A percentile compares a stretch with the other conserved stretches of the same genome.
Evolutionary conservation across 1,140 invertebrate genomes (phyloP).

Genomic region (Drosophila nebulosa): DNA sequence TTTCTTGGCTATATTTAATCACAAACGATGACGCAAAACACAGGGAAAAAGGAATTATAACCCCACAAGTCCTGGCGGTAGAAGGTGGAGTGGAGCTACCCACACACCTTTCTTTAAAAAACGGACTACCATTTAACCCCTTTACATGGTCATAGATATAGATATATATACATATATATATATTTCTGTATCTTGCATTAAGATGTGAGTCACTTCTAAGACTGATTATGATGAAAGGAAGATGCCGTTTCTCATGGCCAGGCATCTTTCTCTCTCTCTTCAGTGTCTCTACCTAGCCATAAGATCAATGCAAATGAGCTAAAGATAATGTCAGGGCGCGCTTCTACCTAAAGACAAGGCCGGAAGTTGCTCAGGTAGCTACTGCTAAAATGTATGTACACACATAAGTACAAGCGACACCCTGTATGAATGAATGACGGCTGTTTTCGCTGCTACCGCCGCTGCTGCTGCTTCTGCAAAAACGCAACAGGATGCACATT

Average conservation of each 20-base stretch:
- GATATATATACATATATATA: no score
- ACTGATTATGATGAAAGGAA: neutral
- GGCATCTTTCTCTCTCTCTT: neutral
- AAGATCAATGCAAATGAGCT: constrained; percentile 36
- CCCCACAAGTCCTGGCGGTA: constrained; percentile 20
- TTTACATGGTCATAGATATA: neutral
- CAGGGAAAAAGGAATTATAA: constrained; percentile 33
- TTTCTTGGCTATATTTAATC: constrained; percentile 62
- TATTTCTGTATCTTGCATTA: neutral
- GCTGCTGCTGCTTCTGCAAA: neutral
- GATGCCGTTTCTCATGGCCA: neutral
- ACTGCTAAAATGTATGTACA: constrained; percentile 2
- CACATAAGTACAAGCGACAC: constrained; percentile 26
- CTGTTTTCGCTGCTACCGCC: neutral
- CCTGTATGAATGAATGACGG: constrained; percentile 16
- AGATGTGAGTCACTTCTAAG: neutral
- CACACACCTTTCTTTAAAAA: constrained; percentile 8
- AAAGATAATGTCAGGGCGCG: constrained; percentile 1
- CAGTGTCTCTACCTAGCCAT: neutral
- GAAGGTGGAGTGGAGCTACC: constrained; percentile 24
- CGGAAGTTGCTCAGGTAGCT: constrained; percentile 68
- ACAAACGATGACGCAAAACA: constrained; percentile 68
- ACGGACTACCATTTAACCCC: constrained; percentile 1
- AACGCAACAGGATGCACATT: constrained; percentile 71
- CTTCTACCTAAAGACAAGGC: constrained; percentile 11